Evolutionary conservation across 2,113 vertebrate genomes (phyloP).

Genomic region (Sceloporus tristichus): DNA sequence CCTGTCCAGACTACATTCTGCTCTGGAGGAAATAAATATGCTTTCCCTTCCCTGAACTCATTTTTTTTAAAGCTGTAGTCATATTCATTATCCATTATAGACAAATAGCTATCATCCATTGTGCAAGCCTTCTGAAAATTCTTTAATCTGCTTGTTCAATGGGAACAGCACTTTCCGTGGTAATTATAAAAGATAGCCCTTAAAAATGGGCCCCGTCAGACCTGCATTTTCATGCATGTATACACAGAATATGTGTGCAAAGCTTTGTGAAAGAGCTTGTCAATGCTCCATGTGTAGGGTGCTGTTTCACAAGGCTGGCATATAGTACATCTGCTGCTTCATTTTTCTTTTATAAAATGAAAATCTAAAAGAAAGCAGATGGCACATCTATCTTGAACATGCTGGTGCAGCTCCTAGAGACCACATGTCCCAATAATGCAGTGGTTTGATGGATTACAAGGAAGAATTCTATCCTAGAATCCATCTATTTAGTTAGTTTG

Average conservation of each 20-base stretch:
- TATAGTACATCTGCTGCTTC: not conserved
- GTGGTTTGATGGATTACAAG: not conserved
- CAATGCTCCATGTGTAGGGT: not conserved
- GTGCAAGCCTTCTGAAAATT: not conserved
- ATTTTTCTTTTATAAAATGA: not conserved
- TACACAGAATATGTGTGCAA: not conserved
- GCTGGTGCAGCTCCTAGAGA: conserved; percentile 2
- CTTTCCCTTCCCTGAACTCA: too few relatives aligned
- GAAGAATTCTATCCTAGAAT: not conserved
- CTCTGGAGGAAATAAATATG: not conserved
- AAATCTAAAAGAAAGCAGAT: conserved; percentile 33
- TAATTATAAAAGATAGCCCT: not conserved
- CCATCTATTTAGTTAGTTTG: not conserved
- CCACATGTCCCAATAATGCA: not conserved
- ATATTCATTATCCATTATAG: not conserved
- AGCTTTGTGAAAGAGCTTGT: not conserved
- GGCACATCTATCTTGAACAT: not conserved
- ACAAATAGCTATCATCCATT: not conserved
- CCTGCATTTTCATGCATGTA: not conserved
- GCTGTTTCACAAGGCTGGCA: not conserved
- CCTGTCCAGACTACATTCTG: not conserved
- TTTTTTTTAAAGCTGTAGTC: not conserved
- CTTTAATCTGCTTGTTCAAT: not conserved
- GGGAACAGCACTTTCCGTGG: not conserved
- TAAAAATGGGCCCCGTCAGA: not conserved